Conservation (phyloP, 2,113 vertebrate species). For the Gymnarchus niloticus region DNA sequence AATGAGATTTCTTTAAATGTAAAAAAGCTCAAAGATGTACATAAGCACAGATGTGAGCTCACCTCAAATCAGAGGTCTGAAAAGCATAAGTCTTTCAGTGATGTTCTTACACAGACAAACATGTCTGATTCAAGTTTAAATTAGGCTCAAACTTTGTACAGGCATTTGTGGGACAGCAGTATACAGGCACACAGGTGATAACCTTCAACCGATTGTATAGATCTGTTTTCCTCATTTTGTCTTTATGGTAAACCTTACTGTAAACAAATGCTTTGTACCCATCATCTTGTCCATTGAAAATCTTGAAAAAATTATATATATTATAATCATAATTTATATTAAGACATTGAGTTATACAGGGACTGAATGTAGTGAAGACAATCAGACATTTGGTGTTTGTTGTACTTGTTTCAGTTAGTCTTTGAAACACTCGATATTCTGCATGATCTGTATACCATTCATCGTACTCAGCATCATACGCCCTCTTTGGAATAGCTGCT, state of each 20-base stretch:
- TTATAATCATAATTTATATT: neutral
- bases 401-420: neutral
- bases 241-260: neutral
- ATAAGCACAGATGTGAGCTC: neutral
- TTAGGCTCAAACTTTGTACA: neutral
- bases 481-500: neutral
- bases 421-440: neutral
- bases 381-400: neutral
- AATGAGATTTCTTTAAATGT: neutral
- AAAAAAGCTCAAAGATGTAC: neutral
- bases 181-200: neutral
- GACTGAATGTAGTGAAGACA: neutral
- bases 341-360: neutral
- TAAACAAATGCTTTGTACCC: conserved; percentile 13
- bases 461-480: neutral
- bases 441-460: neutral
- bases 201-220: neutral
- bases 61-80: neutral
- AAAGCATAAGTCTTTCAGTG: neutral
- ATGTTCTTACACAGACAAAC: neutral
- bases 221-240: fast-evolving
- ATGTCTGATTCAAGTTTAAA: neutral
- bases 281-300: neutral
- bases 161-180: neutral
- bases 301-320: neutral